Conservation (phyloP, 2,888 invertebrate genomes). For the Germaria angustata region DNA sequence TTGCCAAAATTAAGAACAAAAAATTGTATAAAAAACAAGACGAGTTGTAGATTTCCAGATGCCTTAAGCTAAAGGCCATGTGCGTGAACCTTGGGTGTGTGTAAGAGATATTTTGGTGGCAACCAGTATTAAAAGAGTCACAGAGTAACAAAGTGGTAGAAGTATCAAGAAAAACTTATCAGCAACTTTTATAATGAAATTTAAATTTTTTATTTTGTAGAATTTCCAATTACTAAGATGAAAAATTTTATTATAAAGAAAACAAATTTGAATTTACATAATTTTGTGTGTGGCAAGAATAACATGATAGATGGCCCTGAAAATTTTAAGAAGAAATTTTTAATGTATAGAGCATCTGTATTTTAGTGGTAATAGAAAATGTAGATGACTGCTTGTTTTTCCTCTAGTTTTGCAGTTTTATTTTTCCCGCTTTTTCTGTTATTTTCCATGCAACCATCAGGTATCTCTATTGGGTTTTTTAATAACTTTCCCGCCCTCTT, state of each 20-base stretch:
- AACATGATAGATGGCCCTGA: too few relatives aligned
- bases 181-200: constrained; percentile 14
- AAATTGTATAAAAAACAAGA: not conserved
- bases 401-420: not conserved
- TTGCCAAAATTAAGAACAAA: constrained; percentile 24
- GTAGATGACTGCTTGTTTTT: too few relatives aligned
- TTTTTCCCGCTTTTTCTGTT: not conserved
- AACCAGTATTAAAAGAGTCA: not conserved
- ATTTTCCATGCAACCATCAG: not conserved
- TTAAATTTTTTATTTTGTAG: constrained; percentile 30
- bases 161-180: not conserved
- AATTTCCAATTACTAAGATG: not conserved
- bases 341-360: too few relatives aligned
- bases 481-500: too few relatives aligned
- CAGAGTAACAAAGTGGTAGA: not conserved
- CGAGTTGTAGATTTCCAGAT: not conserved
- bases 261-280: not conserved
- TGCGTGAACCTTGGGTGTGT: constrained; percentile 40
- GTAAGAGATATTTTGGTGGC: not conserved
- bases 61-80: constrained; percentile 39
- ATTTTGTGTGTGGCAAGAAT: not conserved
- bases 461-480: too few relatives aligned
- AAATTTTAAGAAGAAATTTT: too few relatives aligned
- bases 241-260: not conserved
- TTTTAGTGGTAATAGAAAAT: too few relatives aligned